Conservation (phyloP, 2,797 vertebrate genomes). For the Propithecus deckenii region DNA sequence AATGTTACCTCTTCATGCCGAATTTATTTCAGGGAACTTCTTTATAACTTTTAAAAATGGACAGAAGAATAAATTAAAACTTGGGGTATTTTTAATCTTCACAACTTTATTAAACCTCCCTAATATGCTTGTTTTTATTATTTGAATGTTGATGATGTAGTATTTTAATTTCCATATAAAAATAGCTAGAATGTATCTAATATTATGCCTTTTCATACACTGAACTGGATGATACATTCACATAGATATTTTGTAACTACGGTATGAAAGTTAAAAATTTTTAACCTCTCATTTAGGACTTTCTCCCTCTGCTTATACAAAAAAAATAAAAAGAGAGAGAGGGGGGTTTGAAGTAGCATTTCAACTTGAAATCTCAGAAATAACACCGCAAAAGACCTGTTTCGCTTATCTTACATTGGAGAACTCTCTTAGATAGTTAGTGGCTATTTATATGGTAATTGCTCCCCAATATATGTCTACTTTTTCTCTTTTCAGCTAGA, state of each 20-base stretch:
- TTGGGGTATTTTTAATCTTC: neutral
- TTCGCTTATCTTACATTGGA: conserved; percentile 44
- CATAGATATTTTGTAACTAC: neutral
- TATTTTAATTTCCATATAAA: neutral
- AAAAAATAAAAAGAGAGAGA: neutral
- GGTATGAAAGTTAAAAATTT: neutral
- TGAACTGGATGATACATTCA: neutral
- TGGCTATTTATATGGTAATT: conserved; percentile 79
- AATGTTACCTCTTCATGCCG: neutral
- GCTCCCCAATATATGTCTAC: conserved; percentile 57
- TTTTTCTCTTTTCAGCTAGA: conserved; percentile 72
- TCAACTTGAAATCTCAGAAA: conserved; percentile 57
- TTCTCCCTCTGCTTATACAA: neutral
- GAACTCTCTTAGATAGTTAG: conserved; percentile 67
- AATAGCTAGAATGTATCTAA: no score
- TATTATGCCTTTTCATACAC: neutral
- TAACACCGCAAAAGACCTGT: conserved; percentile 27
- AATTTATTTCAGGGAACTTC: neutral
- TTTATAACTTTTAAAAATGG: neutral
- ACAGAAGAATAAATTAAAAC: conserved; percentile 25
- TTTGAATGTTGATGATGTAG: neutral
- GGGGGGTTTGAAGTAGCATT: conserved; percentile 24
- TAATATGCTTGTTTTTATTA: neutral
- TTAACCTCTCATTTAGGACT: neutral
- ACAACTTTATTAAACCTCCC: neutral